Evolutionary conservation across 53 echinoderm and acorn worm genomes (phyloP), one percentile per base, ranked within the genome.

Genomic region (Holothuria leucospilota): DNA sequence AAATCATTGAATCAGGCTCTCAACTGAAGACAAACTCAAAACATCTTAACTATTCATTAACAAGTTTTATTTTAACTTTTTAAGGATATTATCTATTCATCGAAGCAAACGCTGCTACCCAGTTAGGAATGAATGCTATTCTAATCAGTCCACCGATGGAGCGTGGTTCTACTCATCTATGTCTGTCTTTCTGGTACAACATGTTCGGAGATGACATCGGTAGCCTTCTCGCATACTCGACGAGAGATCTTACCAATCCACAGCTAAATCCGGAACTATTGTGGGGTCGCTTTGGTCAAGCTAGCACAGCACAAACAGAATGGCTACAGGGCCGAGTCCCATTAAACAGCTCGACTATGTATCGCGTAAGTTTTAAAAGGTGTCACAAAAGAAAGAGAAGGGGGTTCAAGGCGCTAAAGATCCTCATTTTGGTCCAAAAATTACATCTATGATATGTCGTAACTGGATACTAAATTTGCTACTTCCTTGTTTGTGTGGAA

Each of bases 181-280:
- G 93, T 29, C 74, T 93, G 52, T 41, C 64, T 0, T 93, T 90
- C 81, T 93, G 90, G 90, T 93, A 93, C 70, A 90, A 90, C 59
- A 93, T 93, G 93, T 90, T 84, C 70, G 93, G 93, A 15, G 65
- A 38, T 26, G 91, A 82, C 66, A 66, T 82, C 14, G 83, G 83
- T 5, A 82, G 83, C 24, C 39, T 82, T 13, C 62, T 40, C 12
- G 42, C 64, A 5, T 65, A 82, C 67, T 42, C 67, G 21, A 82
- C 83, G 20, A 38, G 28, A 12, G 83, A 82, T 28, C 30, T 82
- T 15, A 82, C 83, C 1, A 65, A 63, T 49, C 83, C 64, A 1
- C 24, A 41, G 8, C 23, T n/a, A 8, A 62, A 39, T 11, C 39
- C 65, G 7, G 79, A 59, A 1, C 39, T 82, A 15, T 65, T 46